Conservation (phyloP, 2,113 vertebrate species). For the Bubalus kerabau region DNA sequence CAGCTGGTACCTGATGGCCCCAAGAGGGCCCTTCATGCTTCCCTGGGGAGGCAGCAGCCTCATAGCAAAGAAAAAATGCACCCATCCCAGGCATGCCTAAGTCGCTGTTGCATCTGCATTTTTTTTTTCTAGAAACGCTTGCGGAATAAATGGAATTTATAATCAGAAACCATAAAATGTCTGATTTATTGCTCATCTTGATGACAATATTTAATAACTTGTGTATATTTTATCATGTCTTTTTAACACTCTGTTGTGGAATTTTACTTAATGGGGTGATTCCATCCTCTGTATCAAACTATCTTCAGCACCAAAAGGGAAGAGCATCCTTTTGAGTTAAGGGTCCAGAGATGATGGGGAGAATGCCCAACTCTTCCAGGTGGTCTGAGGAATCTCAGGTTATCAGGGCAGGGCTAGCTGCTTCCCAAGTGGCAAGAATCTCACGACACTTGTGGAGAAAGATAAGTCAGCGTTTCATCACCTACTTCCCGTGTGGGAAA, state of each 20-base stretch:
- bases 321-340: background rate
- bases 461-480: too few species aligned
- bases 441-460: rapidly evolving
- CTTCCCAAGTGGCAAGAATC: background rate
- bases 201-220: slow-evolving; percentile 79
- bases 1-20: background rate
- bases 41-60: background rate
- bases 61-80: slow-evolving; percentile 58
- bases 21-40: background rate
- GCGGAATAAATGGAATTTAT: slow-evolving; percentile 78
- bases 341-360: rapidly evolving
- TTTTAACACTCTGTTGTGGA: slow-evolving; percentile 73
- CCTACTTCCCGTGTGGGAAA: background rate
- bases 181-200: slow-evolving; percentile 79
- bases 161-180: slow-evolving; percentile 77
- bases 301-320: slow-evolving; percentile 46
- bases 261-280: slow-evolving; percentile 67
- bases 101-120: slow-evolving; percentile 67
- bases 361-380: background rate
- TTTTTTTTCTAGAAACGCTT: slow-evolving; percentile 78
- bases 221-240: slow-evolving; percentile 75
- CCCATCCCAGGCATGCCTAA: slow-evolving; percentile 54
- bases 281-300: slow-evolving; percentile 64
- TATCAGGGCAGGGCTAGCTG: background rate
- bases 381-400: background rate